A percentile compares a stretch with the other conserved stretches of the same genome.
phyloP scores from a whole-genome alignment of 2,888 invertebrate genomes.

The Drosophila cognata region DNA sequence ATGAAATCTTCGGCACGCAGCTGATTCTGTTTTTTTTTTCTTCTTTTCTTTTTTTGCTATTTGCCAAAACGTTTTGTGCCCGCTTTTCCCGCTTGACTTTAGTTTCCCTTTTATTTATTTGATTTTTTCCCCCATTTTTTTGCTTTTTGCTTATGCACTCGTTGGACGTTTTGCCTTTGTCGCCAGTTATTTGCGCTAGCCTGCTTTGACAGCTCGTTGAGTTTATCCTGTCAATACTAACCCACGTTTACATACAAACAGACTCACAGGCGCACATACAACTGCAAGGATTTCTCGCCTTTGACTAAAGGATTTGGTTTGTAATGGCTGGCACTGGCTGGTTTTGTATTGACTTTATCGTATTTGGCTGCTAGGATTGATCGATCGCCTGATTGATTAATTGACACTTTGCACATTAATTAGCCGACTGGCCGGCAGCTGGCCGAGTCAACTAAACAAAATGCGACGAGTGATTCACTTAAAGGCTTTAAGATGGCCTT shows the following conservation, averaged over 20 bases:
- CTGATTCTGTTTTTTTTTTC: not conserved
- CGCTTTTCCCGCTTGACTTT: constrained; percentile 17
- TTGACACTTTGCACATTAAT: constrained; percentile 82
- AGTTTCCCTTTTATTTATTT: constrained; percentile 45
- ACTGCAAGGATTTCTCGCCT: constrained; percentile 21
- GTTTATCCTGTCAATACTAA: constrained; percentile 76
- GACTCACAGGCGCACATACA: constrained; percentile 10
- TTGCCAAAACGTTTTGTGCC: constrained; percentile 53
- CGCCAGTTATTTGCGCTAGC: constrained; percentile 69
- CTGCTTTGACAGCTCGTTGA: constrained; percentile 77
- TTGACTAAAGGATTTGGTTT: constrained; percentile 44
- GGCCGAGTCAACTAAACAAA: constrained; percentile 22
- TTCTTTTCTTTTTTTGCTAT: constrained; percentile 31
- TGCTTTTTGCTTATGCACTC: constrained; percentile 49
- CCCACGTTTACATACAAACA: constrained; percentile 24
- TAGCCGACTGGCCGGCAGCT: constrained; percentile 56
- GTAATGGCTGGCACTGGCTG: constrained; percentile 39
- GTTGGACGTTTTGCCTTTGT: constrained; percentile 58
- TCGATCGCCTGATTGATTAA: constrained; percentile 82
- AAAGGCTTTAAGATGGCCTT: constrained; percentile 33
- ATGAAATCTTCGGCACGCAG: not conserved
- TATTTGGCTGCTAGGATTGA: constrained; percentile 70
- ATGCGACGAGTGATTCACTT: constrained; percentile 36
- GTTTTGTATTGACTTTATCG: constrained; percentile 55
- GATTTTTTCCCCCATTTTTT: constrained; percentile 18